Evolutionary conservation across 2,888 invertebrate species (phyloP), one percentile per base, ranked within the genome.

Genomic region (Oligia latruncula): DNA sequence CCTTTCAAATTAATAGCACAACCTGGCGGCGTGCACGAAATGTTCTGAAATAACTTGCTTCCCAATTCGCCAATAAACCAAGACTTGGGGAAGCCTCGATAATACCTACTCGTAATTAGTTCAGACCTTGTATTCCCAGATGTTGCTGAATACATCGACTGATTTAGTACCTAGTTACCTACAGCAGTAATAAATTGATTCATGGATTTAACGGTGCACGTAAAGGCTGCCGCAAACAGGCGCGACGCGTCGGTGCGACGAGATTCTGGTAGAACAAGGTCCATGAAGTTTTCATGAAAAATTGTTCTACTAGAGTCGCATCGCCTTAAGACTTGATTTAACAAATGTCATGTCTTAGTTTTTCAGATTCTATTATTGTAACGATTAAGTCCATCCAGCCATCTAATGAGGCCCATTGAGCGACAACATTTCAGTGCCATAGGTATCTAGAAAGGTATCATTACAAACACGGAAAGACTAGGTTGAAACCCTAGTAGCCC

Each of bases 41-140:
- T 17, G n/a, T 46, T 62, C n/a, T 29, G 23, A 49, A 81, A 46
- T 17, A 67, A 76, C 68, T 64, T 9, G 46, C 58, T 78, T 67
- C 55, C 67, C 71, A 77, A 81, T 77, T 71, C 40, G n/a, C 71
- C 46, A 49, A 82, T 82, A 78, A 82, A 82, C 78, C 46, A 67
- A 23, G 40, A 35, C 62, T 68, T 49, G 20, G 60, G n/a, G 71
- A 67, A 67, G 71, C 77, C 71, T 82, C 82, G 55, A 71, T 81
- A 74, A 68, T 82, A n/a, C 40, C 40, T 40, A 40, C 11, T n/a
- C n/a, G 58, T 58, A 78, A 81, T 71, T 82, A 49, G 78, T 62
- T 64, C 66, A 40, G 71, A 67, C 1, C 49, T 43, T 77, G 58
- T 77, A 65, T 70, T 52, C 64, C 77, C 81, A 82, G 81, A 43